Conservation (phyloP, 2,797 vertebrate genomes). For the Sebastes minor region DNA sequence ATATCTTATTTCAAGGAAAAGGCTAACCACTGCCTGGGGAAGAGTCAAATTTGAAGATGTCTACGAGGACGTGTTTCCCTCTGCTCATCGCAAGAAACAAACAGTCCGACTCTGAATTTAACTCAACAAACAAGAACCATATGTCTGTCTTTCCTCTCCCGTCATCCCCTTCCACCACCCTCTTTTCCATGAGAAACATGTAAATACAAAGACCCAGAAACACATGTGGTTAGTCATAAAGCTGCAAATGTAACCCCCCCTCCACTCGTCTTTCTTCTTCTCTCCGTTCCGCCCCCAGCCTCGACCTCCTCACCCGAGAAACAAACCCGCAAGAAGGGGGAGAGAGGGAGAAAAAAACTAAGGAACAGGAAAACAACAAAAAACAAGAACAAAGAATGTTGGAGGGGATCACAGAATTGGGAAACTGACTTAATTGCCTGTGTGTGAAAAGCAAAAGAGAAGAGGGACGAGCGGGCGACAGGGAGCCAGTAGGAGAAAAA, state of each 20-base stretch:
- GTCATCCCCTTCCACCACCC: slow-evolving; percentile 65
- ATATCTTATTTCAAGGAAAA: slow-evolving; percentile 36
- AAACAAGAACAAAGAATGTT: slow-evolving; percentile 65
- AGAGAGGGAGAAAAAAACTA: slow-evolving; percentile 37
- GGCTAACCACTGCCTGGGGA: slow-evolving; percentile 20
- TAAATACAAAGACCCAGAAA: slow-evolving; percentile 80
- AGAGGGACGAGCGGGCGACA: slow-evolving; percentile 69
- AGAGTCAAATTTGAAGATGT: slow-evolving; percentile 58
- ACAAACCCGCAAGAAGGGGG: slow-evolving; percentile 63
- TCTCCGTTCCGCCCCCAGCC: slow-evolving; percentile 61
- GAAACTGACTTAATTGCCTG: slow-evolving; percentile 72
- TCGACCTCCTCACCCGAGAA: slow-evolving; percentile 70
- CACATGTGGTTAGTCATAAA: slow-evolving; percentile 83
- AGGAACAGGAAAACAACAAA: slow-evolving; percentile 63
- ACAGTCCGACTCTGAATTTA: slow-evolving; percentile 69
- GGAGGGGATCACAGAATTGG: slow-evolving; percentile 63
- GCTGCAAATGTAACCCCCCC: slow-evolving; percentile 62
- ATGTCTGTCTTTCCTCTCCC: slow-evolving; percentile 73
- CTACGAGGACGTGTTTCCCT: slow-evolving; percentile 63
- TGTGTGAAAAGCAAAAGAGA: slow-evolving; percentile 70
- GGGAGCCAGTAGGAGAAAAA: slow-evolving; percentile 23
- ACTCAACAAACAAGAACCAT: slow-evolving; percentile 81
- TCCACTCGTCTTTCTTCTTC: slow-evolving; percentile 21
- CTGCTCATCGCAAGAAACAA: slow-evolving; percentile 73
- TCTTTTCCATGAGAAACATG: slow-evolving; percentile 83